Evolutionary conservation across 2,113 vertebrate genomes (phyloP).

Genomic region (Protobothrops mucrosquamatus): DNA sequence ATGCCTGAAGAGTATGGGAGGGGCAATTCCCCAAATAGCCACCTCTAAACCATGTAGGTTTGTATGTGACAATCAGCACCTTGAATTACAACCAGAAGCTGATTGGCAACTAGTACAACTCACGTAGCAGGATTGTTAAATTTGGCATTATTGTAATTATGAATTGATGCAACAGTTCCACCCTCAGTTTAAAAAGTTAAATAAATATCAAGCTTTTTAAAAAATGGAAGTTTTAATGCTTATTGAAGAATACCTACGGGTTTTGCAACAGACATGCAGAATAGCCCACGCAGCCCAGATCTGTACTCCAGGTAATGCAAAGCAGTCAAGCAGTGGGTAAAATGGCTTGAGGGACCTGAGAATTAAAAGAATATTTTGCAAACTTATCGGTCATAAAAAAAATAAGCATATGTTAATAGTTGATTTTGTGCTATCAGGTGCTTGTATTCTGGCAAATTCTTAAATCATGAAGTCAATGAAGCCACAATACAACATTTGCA

Average conservation of each 20-base stretch:
- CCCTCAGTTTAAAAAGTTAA: background rate
- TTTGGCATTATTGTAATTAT: background rate
- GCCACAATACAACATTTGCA: background rate
- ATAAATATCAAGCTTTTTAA: background rate
- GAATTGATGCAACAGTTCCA: background rate
- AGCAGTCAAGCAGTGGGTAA: constrained; percentile 81
- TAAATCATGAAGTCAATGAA: background rate
- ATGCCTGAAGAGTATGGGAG: background rate
- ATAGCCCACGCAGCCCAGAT: constrained; percentile 87
- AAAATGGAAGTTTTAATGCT: background rate
- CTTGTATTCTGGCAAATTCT: background rate
- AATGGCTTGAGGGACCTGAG: constrained; percentile 83
- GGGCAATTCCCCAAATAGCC: background rate
- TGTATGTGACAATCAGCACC: background rate
- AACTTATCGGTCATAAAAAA: background rate
- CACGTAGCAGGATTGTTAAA: background rate
- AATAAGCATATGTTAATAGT: background rate
- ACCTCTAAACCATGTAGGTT: background rate
- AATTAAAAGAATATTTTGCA: background rate
- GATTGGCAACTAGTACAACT: background rate
- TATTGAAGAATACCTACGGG: constrained; percentile 67
- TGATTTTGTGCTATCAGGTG: background rate
- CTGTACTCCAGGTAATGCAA: constrained; percentile 81
- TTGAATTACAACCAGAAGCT: background rate
- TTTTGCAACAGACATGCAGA: constrained; percentile 86